Evolutionary conservation across 2,888 invertebrate species (phyloP).

Genomic region (Cotesia congregata): DNA sequence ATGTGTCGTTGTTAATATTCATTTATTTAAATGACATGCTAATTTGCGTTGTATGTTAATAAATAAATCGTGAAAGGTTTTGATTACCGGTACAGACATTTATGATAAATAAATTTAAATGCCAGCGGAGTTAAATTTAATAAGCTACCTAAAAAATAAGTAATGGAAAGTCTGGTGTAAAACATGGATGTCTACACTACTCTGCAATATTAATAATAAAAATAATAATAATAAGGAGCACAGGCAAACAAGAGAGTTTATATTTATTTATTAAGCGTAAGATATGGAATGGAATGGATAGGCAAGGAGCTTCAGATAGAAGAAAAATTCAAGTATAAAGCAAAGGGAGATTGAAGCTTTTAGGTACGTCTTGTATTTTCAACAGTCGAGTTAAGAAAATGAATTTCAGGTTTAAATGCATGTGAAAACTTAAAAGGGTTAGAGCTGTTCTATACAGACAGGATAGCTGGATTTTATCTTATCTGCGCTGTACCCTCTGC

Average conservation of each 20-base stretch:
- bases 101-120: neutral
- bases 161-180: no score
- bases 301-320: neutral
- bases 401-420: conserved; percentile 51
- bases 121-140: no score
- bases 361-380: neutral
- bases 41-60: neutral
- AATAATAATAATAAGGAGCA: no score
- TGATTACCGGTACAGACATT: neutral
- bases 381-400: conserved; percentile 40
- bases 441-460: conserved; percentile 25
- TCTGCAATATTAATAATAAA: no score
- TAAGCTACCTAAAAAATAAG: no score
- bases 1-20: neutral
- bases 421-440: conserved; percentile 36
- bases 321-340: neutral
- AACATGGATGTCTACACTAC: no score
- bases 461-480: neutral
- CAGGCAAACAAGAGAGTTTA: no score
- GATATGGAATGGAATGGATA: no score
- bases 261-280: no score
- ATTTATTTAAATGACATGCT: neutral
- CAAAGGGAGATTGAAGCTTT: conserved; percentile 21
- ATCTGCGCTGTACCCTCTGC: neutral
- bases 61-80: neutral